A percentile compares a stretch with the other conserved stretches of the same genome.
Conservation (phyloP, 1,140 invertebrate species). For the Drosophila sturtevanti region DNA sequence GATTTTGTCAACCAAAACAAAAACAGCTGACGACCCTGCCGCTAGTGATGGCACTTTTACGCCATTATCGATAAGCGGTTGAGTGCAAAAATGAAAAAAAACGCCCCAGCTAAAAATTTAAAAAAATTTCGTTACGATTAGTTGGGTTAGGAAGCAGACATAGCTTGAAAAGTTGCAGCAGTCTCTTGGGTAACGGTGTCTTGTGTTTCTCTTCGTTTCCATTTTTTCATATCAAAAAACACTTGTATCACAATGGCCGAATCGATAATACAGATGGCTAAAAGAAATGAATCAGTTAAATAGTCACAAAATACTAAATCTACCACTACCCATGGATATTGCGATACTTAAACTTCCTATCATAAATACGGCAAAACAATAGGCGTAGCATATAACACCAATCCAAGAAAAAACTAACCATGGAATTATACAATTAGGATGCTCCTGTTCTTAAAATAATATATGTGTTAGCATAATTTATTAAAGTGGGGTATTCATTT, state of each 20-base stretch:
- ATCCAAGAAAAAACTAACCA: neutral
- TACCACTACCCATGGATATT: neutral
- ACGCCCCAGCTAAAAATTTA: neutral
- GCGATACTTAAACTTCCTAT: neutral
- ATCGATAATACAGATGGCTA: neutral
- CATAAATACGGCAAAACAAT: neutral
- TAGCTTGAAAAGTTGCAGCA: neutral
- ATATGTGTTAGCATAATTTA: neutral
- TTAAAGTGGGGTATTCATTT: neutral
- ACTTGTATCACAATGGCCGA: neutral
- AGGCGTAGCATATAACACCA: neutral
- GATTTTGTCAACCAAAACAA: slow-evolving; percentile 10
- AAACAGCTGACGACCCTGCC: slow-evolving; percentile 44
- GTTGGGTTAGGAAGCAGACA: neutral
- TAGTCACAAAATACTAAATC: neutral
- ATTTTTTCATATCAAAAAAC: neutral
- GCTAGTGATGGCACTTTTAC: neutral
- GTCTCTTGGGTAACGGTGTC: neutral
- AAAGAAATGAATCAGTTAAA: neutral
- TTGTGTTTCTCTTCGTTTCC: neutral
- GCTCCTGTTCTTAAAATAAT: neutral
- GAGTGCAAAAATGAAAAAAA: too few relatives aligned
- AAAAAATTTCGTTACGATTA: neutral
- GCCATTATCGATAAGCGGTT: too few relatives aligned
- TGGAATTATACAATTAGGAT: neutral